Evolutionary conservation across 2,888 invertebrate genomes (phyloP), one percentile per base, ranked within the genome.

Genomic region (Cheilosia impressa): DNA sequence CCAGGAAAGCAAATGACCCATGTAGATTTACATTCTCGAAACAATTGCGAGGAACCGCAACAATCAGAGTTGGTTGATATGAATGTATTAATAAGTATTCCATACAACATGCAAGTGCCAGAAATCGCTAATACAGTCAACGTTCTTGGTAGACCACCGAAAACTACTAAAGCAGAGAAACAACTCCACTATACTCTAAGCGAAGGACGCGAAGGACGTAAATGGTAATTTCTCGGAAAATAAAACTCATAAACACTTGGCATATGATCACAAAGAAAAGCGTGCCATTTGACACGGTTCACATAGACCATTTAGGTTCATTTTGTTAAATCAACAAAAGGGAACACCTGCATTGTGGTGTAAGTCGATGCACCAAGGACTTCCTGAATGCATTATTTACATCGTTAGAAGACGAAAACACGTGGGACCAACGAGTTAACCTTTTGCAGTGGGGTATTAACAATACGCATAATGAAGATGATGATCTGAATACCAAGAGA

Each of bases 1-100:
- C 53, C 79, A 0, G 82, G 76, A n/a, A 43, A 2, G 63, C 68
- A 10, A 17, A 81, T 69, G 63, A 38, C 15, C 0, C 69, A 76
- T 4, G 75, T 43, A 1, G 69, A 81, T 52, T 38, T 69, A 0
- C 62, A 69, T 4, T 75, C 73, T n/a, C n/a, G n/a, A n/a, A n/a
- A n/a, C n/a, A n/a, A n/a, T 22, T 15, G 24, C 4, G 60, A 24
- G 19, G 22, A 15, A 5, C 5, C 17, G 1, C 10, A 60, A 9
- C n/a, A 1, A 43, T 43, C 31, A 24, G 24, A 60, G 17, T 7
- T 47, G 0, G 52, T 19, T 55, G 47, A 1, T 15, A 75, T 62
- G 53, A 45, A 34, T 2, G 17, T 77, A 4, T 9, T 41, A 0
- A 50, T 38, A 34, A 13, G 9, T 47, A 47, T 47, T 47, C 60